Conservation (phyloP, 2,888 invertebrate genomes). For the Drosophila algonquin region DNA sequence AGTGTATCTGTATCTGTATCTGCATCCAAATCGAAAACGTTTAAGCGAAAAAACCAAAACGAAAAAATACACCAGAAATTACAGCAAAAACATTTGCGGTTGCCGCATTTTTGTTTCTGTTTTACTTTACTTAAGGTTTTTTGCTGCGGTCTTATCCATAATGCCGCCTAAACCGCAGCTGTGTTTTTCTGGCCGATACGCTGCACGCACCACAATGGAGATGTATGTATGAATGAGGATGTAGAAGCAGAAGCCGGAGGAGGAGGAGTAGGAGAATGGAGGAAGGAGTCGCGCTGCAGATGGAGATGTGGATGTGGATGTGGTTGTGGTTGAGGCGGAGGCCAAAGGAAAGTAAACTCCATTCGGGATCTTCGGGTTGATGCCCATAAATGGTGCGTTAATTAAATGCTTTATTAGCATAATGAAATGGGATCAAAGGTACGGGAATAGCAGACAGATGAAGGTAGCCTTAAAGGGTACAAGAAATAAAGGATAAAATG, state of each 20-base stretch:
- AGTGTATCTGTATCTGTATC: constrained; percentile 13
- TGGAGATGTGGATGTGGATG: constrained; percentile 2
- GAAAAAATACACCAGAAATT: constrained; percentile 40
- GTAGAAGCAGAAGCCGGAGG: constrained; percentile 12
- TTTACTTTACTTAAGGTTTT: constrained; percentile 2
- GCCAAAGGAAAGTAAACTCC: constrained; percentile 32
- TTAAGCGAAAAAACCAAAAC: constrained; percentile 25
- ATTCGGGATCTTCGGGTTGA: constrained; percentile 33
- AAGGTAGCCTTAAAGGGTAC: constrained; percentile 3
- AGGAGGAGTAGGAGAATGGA: no score
- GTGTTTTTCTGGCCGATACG: constrained; percentile 33
- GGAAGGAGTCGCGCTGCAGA: not conserved
- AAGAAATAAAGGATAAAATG: not conserved
- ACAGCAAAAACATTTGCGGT: constrained; percentile 67
- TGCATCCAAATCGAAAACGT: constrained; percentile 39
- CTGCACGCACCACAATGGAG: constrained; percentile 62
- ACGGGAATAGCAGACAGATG: not conserved
- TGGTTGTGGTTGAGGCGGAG: constrained; percentile 8
- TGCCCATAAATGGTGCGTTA: constrained; percentile 63
- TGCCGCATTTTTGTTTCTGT: constrained; percentile 35
- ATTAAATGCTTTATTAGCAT: constrained; percentile 65
- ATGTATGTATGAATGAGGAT: constrained; percentile 35
- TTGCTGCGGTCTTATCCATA: constrained; percentile 43
- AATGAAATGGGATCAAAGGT: constrained; percentile 28
- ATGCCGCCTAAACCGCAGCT: constrained; percentile 60